A percentile compares a stretch with the other conserved stretches of the same genome.
Evolutionary conservation across 2,113 vertebrate genomes (phyloP).

Genomic region (Lagenorhynchus albirostris): DNA sequence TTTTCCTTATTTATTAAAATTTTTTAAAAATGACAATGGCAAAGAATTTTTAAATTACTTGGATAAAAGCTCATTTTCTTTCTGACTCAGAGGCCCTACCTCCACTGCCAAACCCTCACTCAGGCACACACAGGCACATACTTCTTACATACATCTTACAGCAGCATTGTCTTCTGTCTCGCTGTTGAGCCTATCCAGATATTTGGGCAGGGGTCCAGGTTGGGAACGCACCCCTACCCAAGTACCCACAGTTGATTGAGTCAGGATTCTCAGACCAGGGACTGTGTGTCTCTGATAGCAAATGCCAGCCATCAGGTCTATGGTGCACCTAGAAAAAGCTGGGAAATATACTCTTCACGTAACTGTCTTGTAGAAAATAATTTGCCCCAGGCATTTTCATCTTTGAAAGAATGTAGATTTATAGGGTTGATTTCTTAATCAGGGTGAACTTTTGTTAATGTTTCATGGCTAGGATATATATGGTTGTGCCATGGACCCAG

Average conservation of each 20-base stretch:
- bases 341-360: background rate
- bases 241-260: background rate
- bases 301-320: background rate
- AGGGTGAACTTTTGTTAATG: conserved; percentile 71
- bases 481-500: conserved; percentile 26
- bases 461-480: conserved; percentile 57
- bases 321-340: background rate
- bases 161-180: background rate
- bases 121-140: background rate
- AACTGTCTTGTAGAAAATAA: background rate
- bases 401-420: conserved; percentile 58
- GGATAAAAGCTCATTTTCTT: background rate
- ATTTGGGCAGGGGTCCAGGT: background rate
- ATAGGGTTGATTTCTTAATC: conserved; percentile 58
- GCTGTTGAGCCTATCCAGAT: background rate
- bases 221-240: background rate
- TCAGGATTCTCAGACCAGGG: background rate
- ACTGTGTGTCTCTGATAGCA: background rate
- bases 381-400: conserved; percentile 41
- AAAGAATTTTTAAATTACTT: background rate
- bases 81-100: background rate
- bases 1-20: background rate
- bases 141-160: background rate
- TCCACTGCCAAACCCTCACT: too few species aligned
- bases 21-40: background rate